Base-by-base conservation (phyloP, 64 coral and sea anemone genomes). In the Dendrophyllia cribrosa region DNA sequence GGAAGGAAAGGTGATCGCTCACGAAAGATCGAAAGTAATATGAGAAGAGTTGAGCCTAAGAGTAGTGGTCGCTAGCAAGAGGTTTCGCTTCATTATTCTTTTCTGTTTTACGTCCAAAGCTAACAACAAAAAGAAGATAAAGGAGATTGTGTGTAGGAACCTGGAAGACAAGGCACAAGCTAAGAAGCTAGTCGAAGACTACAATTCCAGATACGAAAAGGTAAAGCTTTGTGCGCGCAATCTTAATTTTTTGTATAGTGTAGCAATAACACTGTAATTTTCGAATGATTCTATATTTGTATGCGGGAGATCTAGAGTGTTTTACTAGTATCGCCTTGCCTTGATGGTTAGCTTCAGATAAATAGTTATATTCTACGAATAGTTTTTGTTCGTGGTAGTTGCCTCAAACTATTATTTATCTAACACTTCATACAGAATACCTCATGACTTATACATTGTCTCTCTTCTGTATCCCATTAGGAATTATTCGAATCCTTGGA, bases 91-190 rank as follows among this genome's bases (percentile, higher is more conserved):
- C 44, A 4, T n/a, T 25, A 1, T 22, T 20, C n/a, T 53, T 44
- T 63, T 65, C 2, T 82, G 66, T 68, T 23, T 46, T 11, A 47
- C 17, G 6, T 83, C 3, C 59, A 48, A 85, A 93, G 91, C 91
- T 71, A 74, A 79, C 43, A 51, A 93, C 69, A 65, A 87, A 71
- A 87, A 93, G 91, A 93, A 86, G 55, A 79, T 93, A 73, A 87
- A 93, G 26, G 82, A 78, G 44, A 86, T 93, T 77, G 73, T 93
- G 12, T 19, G 83, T 9, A 68, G 75, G 14, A 53, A 86, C 72
- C 81, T 85, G 0, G 72, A 53, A 5, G 67, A 87, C 9, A 76
- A 87, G 43, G 53, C 50, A 9, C 48, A 92, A n/a, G 70, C 84
- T 5, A 92, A 92, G 82, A 92, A 78, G 53, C 72, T 92, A 20